phyloP scores from a whole-genome alignment of 2,797 vertebrate genomes.

The Gorsachius magnificus region DNA sequence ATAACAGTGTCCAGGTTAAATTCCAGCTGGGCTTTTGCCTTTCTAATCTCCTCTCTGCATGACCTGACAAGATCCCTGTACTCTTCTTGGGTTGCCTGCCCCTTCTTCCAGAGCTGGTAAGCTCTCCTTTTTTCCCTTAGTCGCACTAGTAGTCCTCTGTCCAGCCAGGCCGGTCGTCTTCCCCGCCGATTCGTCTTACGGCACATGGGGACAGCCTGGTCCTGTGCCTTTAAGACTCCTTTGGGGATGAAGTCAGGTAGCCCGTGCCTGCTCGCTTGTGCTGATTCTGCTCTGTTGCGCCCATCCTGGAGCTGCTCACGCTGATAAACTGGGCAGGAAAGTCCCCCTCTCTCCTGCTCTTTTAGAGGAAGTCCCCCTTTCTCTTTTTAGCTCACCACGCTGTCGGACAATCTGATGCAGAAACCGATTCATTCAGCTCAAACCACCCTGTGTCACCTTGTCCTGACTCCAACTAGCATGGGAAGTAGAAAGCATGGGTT shows the following conservation, averaged over 20 bases:
- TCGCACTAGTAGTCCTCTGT: no score
- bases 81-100: no score
- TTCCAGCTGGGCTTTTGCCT: no score
- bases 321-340: not conserved
- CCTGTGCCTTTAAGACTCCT: no score
- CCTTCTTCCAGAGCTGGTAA: no score
- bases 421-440: not conserved
- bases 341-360: not conserved
- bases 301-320: not conserved
- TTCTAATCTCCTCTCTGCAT: no score
- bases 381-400: not conserved
- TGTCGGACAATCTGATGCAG: not conserved
- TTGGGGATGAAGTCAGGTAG: not conserved
- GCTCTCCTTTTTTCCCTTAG: no score
- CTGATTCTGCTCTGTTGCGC: not conserved
- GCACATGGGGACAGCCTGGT: no score
- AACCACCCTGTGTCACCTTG: not conserved
- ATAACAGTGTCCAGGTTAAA: no score
- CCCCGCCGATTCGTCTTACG: no score
- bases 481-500: not conserved
- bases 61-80: no score
- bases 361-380: not conserved
- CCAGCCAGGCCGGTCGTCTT: no score
- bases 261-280: not conserved
- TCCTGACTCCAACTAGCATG: not conserved